phyloP scores from a whole-genome alignment of 2,113 vertebrate species.

The Brevimyrus niger region DNA sequence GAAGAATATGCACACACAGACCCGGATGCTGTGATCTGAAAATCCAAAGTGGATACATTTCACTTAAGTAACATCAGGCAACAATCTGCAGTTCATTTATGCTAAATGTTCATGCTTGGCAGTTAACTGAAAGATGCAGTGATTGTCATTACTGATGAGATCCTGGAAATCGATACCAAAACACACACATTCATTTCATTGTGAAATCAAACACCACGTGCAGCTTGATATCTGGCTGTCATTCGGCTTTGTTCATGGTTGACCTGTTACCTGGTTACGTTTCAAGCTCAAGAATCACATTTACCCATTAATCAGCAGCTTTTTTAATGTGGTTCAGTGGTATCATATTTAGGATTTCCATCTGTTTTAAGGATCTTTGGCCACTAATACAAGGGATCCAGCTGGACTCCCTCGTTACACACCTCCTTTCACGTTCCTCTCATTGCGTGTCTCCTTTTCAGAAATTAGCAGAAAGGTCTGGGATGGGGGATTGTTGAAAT shows the following conservation, averaged over 20 bases:
- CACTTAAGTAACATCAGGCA: not conserved
- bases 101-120: not conserved
- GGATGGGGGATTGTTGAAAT: conserved; percentile 22
- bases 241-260: not conserved
- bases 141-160: not conserved
- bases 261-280: not conserved
- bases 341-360: not conserved
- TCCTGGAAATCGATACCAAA: not conserved
- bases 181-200: not conserved
- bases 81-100: not conserved
- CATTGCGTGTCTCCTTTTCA: not conserved
- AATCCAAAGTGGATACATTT: not conserved
- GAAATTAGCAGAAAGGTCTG: not conserved
- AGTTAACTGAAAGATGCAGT: not conserved
- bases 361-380: not conserved
- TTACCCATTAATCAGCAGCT: not conserved
- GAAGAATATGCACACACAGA: not conserved
- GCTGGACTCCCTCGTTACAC: conserved; percentile 3
- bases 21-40: not conserved
- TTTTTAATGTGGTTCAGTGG: not conserved
- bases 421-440: conserved; percentile 18
- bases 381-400: not conserved
- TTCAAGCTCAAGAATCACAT: not conserved
- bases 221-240: not conserved
- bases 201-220: not conserved